phyloP scores from a whole-genome alignment of 1,140 invertebrate species.

The Orchesella cincta region DNA sequence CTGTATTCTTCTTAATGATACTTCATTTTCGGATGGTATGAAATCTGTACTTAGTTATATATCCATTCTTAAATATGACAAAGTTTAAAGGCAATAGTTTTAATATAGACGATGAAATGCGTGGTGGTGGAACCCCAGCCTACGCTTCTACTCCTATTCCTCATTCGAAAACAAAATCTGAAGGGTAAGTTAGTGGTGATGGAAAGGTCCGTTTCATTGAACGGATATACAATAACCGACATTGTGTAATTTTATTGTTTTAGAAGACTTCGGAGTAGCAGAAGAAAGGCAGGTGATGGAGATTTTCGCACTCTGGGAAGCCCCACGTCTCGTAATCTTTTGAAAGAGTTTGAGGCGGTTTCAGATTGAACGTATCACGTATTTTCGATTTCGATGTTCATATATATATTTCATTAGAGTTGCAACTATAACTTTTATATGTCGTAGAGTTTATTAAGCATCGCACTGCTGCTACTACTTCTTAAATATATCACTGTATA shows the following conservation, averaged over 20 bases:
- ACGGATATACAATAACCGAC: neutral
- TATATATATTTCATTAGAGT: neutral
- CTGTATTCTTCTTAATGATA: slow-evolving; percentile 43
- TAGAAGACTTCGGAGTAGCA: slow-evolving; percentile 11
- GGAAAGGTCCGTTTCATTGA: neutral
- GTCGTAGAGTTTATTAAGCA: no score
- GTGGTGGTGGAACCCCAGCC: slow-evolving; percentile 33
- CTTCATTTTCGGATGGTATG: slow-evolving; percentile 49
- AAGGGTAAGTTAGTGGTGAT: slow-evolving; percentile 32
- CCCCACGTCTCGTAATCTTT: slow-evolving; percentile 47
- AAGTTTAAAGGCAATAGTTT: neutral
- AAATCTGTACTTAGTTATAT: neutral
- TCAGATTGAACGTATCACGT: slow-evolving; percentile 34
- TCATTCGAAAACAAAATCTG: slow-evolving; percentile 39
- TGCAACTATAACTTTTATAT: no score
- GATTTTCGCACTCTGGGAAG: slow-evolving; percentile 29
- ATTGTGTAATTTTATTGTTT: slow-evolving; percentile 14
- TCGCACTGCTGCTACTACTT: no score
- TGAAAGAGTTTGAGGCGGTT: slow-evolving; percentile 51
- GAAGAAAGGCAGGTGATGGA: neutral
- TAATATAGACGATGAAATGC: slow-evolving; percentile 11
- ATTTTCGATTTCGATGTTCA: neutral
- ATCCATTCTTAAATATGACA: neutral
- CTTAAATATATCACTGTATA: no score
- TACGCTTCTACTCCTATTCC: slow-evolving; percentile 50